Conservation (phyloP, 1,140 invertebrate species). For the Metaphire vulgaris region DNA sequence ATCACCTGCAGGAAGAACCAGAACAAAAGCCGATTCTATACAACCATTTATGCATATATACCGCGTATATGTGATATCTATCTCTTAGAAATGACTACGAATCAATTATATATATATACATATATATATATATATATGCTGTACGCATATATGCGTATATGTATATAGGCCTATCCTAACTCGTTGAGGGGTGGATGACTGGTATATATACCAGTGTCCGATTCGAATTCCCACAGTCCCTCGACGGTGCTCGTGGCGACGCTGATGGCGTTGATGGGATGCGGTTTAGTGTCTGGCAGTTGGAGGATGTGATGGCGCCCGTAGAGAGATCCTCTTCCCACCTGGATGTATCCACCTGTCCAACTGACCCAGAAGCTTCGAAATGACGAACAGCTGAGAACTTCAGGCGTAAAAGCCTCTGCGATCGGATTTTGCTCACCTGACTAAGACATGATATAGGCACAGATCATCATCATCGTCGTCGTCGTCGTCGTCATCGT, state of each 20-base stretch:
- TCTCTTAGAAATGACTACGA: too few species aligned
- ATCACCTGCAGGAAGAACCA: neutral
- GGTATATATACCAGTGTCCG: neutral
- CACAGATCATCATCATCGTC: too few species aligned
- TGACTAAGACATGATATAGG: too few species aligned
- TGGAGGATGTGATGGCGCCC: neutral
- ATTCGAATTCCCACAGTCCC: neutral
- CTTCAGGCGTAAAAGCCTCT: neutral
- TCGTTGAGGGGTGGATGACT: too few species aligned
- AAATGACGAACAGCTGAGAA: neutral
- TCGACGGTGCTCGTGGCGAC: neutral
- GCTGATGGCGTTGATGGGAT: neutral
- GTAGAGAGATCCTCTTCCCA: neutral
- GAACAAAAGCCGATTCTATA: neutral
- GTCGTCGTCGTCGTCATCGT: too few species aligned
- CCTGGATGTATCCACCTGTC: neutral
- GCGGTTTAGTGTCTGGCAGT: neutral
- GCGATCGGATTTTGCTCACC: neutral
- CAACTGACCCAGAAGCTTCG: neutral
- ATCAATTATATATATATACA: neutral
- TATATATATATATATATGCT: neutral
- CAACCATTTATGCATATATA: neutral
- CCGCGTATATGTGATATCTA: neutral
- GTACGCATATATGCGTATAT: neutral
- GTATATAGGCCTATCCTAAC: neutral